Base-by-base conservation (phyloP, 92 coral and sea anemone species). In the Galaxea fascicularis region DNA sequence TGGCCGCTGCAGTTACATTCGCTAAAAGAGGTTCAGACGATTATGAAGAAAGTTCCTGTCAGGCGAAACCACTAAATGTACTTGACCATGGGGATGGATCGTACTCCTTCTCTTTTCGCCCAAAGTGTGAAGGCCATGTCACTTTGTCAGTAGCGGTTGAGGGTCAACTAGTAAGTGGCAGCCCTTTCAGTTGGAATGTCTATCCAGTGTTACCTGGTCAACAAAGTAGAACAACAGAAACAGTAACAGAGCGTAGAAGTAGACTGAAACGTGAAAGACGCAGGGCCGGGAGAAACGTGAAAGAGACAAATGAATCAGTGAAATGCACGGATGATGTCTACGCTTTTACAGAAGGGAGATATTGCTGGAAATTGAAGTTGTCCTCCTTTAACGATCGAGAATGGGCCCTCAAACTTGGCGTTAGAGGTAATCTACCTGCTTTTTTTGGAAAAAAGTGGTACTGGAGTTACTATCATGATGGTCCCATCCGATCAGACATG, bases 151-250 rank as follows among this genome's bases (percentile, higher is more conserved):
- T 91, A 8, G 71, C 29, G 8, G 80, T 87, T 4, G 88, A 72
- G 16, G 74, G 82, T 18, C 68, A 83, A 21, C 70, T 54, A n/a
- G 76, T 91, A 0, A 22, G 39, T 54, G 94, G 89, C 16, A 91
- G 94, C 58, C 94, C 94, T 1, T 91, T 86, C 27, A 70, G 76
- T 1, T 91, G 91, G 94, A 27, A 82, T 27, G 91, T 87, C 35
- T 58, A 51, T 47, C 46, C 65, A 5, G 28, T 17, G 16, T 25
- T 52, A 28, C 29, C n/a, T 25, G 13, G 1, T 51, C 5, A 24
- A 49, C 17, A 11, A 17, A 27, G 4, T 4, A 20, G 25, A 18
- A 4, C 21, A 4, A 4, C 65, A 58, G 25, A 16, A 6, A 35
- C 2, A 35, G 41, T 35, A 35, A 35, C 2, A 35, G 41, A n/a